Evolutionary conservation across 2,797 vertebrate species (phyloP).

Genomic region (Bradypus variegatus): DNA sequence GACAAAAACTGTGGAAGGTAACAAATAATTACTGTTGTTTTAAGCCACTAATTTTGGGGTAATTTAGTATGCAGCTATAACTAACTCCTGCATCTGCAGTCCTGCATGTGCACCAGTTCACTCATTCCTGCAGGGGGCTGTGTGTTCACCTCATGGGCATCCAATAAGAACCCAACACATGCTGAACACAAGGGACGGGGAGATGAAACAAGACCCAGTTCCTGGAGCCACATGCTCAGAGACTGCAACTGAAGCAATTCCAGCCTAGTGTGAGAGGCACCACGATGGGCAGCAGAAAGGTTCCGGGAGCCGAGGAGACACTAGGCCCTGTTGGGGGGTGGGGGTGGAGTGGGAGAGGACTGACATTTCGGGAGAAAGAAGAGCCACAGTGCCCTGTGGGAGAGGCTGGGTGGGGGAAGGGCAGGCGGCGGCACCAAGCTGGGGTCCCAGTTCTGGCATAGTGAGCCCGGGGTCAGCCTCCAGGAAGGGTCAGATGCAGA

Average conservation of each 20-base stretch:
- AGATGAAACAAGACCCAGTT: background rate
- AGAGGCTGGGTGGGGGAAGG: background rate
- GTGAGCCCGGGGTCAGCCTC: background rate
- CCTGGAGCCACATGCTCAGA: background rate
- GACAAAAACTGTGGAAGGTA: slow-evolving; percentile 17
- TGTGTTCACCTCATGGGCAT: background rate
- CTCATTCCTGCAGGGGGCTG: background rate
- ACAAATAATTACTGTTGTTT: slow-evolving; percentile 24
- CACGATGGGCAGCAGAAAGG: background rate
- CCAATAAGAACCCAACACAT: background rate
- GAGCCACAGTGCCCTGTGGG: background rate
- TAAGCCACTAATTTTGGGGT: background rate
- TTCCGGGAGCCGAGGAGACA: background rate
- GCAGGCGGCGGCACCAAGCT: background rate
- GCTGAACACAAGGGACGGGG: background rate
- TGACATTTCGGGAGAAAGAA: background rate
- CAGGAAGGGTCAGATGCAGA: background rate
- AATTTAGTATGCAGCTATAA: background rate
- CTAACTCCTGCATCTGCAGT: background rate
- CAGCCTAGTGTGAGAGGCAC: background rate
- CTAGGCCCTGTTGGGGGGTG: background rate
- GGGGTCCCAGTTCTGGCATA: rapidly evolving
- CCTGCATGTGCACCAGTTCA: background rate
- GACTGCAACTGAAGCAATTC: background rate
- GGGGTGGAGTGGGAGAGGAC: background rate